Base-by-base conservation (phyloP, 2,113 vertebrate genomes). In the Ciconia maguari region DNA sequence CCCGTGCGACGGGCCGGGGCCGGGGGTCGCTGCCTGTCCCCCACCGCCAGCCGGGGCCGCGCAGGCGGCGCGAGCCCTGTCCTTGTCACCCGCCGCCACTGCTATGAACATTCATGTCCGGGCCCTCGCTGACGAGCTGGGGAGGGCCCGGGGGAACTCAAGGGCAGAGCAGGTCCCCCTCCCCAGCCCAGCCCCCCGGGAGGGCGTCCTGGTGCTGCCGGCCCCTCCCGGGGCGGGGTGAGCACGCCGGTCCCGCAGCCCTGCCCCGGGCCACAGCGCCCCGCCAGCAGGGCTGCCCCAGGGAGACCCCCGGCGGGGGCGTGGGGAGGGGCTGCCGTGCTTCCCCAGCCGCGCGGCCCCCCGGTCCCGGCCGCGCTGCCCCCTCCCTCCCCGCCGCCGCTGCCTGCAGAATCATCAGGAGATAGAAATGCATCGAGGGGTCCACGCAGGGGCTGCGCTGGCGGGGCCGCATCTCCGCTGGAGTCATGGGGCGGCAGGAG, bases 401-500 rank as follows among this genome's bases (percentile, higher is more conserved):
- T 92, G 94, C 32, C 94, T 25, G 51, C 55, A 95, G 98, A 98
- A 98, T 98, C 98, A 98, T 98, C 97, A 97, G 96, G 95, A 95
- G 93, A 97, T 97, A 94, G 92, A 97, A 96, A 98, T 96, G 94
- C 97, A 98, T 97, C 97, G 96, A 95, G 94, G 95, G 88, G 16
- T 7, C 16, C 6, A 1, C 29, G 94, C 93, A 74, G 90, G 92
- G 82, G 79, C 85, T 79, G 89, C 90, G 94, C 94, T 88, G 92
- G 57, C 58, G 11, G 61, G 36, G 16, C 12, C 25, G 16, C 17
- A 8, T 16, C 38, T 27, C 57, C 12, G 20, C 57, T 21, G 34
- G 57, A n/a, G 21, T 7, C 17, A 25, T 32, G 60, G 77, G 87
- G 51, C 96, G 96, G 97, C 96, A 96, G 87, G 83, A 94, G 91